Base-by-base conservation (phyloP, 2,888 invertebrate species). In the Calephelis perditalis region DNA sequence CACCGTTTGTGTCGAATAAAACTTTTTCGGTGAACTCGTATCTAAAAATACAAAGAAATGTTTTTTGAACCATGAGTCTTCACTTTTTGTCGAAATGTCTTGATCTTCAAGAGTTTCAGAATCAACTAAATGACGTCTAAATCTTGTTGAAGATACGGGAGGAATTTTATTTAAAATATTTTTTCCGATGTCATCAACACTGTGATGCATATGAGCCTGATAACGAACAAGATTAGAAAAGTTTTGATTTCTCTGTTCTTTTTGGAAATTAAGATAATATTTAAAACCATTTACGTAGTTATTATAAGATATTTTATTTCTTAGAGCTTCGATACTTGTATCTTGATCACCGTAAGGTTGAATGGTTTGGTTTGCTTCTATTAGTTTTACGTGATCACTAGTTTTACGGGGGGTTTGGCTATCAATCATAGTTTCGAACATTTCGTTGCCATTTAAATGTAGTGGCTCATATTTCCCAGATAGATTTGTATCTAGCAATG, bases 131-230 rank as follows among this genome's bases (percentile, higher is more conserved):
- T 79, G 75, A 12, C 68, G 56, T 65, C 70, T 72, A 26, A 64
- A 62, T 10, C 67, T 63, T 35, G 66, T 67, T 5, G 67, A 40
- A 7, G 80, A 75, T 49, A 84, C 8, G 12, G 70, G 69, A 6
- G 88, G 88, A 63, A 88, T 70, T 71, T 86, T 88, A 43, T 78
- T 73, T 2, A 87, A 67, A 57, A 88, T 88, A 59, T 68, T 85
- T 65, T 87, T 88, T n/a, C 88, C 88, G 8, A 88, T 87, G 60
- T 87, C 87, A 46, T 88, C 82, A 5, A 88, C 87, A 11, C 71
- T 82, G 54, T 88, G 88, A 59, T 88, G 88, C 66, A 67, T 79
- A 46, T 88, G 88, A 1, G 88, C 88, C 71, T 88, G 86, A 62
- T 86, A 88, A 47, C 77, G 78, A 5, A 88, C 69, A 44, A 78